phyloP scores from a whole-genome alignment of 2,888 invertebrate species.

The Dermolepida albohirtum region DNA sequence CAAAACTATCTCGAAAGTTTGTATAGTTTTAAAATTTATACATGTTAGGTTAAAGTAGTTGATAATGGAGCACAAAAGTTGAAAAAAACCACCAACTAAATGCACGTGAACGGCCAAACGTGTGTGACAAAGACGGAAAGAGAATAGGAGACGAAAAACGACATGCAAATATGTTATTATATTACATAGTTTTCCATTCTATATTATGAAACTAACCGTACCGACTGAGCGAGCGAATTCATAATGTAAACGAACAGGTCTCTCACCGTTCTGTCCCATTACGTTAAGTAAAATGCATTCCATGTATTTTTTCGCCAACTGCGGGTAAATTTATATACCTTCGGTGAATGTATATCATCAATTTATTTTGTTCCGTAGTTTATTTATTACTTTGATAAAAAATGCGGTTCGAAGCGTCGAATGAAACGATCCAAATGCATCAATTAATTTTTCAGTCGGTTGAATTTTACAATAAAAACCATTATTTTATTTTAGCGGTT shows the following conservation, averaged over 20 bases:
- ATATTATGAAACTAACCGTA: conserved; percentile 39
- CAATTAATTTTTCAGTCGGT: conserved; percentile 43
- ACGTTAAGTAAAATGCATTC: conserved; percentile 55
- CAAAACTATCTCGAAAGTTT: too few species aligned
- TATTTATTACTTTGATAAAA: conserved; percentile 40
- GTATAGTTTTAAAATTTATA: too few species aligned
- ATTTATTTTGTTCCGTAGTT: conserved; percentile 45
- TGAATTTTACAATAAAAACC: conserved; percentile 33
- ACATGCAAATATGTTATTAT: conserved; percentile 9
- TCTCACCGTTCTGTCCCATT: conserved; percentile 43
- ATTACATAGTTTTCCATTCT: conserved; percentile 40
- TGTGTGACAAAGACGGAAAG: neutral
- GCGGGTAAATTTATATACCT: conserved; percentile 47
- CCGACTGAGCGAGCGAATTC: conserved; percentile 30
- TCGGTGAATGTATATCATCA: conserved; percentile 46
- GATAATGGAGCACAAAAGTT: neutral
- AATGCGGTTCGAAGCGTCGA: conserved; percentile 22
- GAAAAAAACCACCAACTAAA: neutral
- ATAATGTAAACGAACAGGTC: conserved; percentile 46
- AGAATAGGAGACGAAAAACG: neutral
- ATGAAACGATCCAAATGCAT: conserved; percentile 43
- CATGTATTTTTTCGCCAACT: conserved; percentile 50
- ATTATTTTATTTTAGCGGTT: conserved; percentile 30
- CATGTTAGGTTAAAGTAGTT: neutral
- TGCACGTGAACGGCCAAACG: neutral